Percentiles rank a stretch among this genome's conserved stretches.
These are phyloP conservation scores for Physeter macrocephalus DNA, from an alignment of 2,113 vertebrate genomes.

Conservation along the genomic window DNA sequence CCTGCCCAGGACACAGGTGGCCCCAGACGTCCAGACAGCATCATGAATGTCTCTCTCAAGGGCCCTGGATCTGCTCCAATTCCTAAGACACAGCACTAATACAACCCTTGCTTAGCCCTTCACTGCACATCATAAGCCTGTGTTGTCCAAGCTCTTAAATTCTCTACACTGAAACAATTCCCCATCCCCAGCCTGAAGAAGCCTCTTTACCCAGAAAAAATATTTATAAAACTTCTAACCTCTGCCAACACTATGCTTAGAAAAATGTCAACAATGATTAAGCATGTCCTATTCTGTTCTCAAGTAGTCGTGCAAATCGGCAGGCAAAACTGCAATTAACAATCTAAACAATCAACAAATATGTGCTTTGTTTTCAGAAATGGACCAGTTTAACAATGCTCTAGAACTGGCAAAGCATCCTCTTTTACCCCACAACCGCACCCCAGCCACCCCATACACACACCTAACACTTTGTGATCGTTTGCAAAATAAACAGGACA, in stretches of 20 bases:
- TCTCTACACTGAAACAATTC: background rate
- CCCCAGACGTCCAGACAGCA: background rate
- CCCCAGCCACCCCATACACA: background rate
- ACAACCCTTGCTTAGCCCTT: background rate
- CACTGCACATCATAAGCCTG: background rate
- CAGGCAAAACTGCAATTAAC: background rate
- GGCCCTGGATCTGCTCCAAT: background rate
- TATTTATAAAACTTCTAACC: background rate
- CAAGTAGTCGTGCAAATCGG: background rate
- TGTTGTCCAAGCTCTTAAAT: background rate
- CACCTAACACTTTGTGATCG: background rate
- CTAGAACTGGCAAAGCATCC: background rate
- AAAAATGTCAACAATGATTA: conserved; percentile 10
- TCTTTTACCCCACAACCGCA: background rate
- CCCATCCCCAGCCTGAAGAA: background rate
- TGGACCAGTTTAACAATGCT: background rate
- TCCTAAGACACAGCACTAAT: background rate
- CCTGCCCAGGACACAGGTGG: background rate
- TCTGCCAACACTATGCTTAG: background rate
- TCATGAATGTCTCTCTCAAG: background rate
- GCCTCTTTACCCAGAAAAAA: conserved; percentile 7
- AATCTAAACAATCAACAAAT: background rate
- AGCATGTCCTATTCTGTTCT: background rate
- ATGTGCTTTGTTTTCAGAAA: background rate
- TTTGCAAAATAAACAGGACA: background rate